Evolutionary conservation across 2,888 invertebrate genomes (phyloP).

Genomic region (Temnothorax unifasciatus): DNA sequence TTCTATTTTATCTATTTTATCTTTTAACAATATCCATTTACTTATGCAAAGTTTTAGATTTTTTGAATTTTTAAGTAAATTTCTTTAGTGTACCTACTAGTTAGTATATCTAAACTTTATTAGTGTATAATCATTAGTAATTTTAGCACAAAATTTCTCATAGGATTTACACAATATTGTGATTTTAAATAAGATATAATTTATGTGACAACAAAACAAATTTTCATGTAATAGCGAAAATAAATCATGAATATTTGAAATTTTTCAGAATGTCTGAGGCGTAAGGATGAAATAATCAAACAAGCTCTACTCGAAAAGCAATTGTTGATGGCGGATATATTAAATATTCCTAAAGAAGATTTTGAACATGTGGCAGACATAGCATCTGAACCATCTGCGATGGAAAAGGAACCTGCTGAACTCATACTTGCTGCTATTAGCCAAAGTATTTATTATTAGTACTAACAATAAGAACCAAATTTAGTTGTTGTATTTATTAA

Average conservation of each 20-base stretch:
- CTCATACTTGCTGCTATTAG: conserved; percentile 91
- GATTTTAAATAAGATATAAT: neutral
- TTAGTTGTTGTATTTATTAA: neutral
- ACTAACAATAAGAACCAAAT: neutral
- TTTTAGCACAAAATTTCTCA: neutral
- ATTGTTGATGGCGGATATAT: conserved; percentile 91
- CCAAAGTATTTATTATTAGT: conserved; percentile 87
- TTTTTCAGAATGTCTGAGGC: conserved; percentile 90
- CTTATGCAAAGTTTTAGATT: too few relatives aligned
- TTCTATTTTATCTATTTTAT: too few relatives aligned
- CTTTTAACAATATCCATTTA: too few relatives aligned
- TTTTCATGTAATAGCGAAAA: neutral
- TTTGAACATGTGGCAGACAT: conserved; percentile 90
- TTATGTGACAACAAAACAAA: neutral
- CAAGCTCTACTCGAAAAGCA: conserved; percentile 91
- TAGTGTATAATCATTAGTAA: neutral
- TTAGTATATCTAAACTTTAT: too few relatives aligned
- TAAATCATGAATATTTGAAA: conserved; percentile 10
- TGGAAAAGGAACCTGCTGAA: conserved; percentile 89
- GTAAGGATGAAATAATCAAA: conserved; percentile 91
- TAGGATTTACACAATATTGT: neutral
- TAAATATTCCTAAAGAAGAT: conserved; percentile 91
- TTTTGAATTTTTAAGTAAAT: too few relatives aligned
- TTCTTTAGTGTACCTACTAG: too few relatives aligned
- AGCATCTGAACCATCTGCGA: conserved; percentile 88